Evolutionary conservation across 2,113 vertebrate species (phyloP).

Genomic region (Cynocephalus volans): DNA sequence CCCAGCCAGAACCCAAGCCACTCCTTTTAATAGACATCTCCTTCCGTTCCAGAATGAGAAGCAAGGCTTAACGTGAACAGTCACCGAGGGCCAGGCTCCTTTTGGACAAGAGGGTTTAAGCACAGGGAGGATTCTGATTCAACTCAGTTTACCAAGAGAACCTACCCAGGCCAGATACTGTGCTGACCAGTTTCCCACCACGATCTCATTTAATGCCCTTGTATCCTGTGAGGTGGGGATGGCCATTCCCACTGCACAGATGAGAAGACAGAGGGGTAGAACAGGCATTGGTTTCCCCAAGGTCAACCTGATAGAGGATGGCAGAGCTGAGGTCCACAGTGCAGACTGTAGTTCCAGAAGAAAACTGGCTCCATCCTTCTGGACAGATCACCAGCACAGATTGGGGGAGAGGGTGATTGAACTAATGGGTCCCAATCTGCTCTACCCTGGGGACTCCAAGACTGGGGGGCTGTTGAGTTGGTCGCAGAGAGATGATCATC

Average conservation of each 20-base stretch:
- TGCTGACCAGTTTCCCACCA: not conserved
- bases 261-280: not conserved
- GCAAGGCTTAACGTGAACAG: accelerated
- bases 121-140: not conserved
- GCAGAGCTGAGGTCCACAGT: not conserved
- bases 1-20: not conserved
- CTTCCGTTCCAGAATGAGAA: not conserved
- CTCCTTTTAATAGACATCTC: not conserved
- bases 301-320: not conserved
- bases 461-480: not conserved
- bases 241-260: not conserved
- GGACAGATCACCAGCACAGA: not conserved
- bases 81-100: not conserved
- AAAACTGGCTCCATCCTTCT: not conserved
- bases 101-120: not conserved
- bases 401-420: not conserved
- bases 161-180: not conserved
- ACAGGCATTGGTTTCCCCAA: not conserved
- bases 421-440: not conserved
- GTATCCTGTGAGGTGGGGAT: not conserved
- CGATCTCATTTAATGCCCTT: not conserved
- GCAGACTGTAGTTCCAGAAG: not conserved
- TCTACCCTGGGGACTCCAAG: not conserved
- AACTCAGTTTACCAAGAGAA: not conserved
- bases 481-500: too few species aligned